Conservation (phyloP, 2,888 invertebrate species). For the Philereme vetulata region DNA sequence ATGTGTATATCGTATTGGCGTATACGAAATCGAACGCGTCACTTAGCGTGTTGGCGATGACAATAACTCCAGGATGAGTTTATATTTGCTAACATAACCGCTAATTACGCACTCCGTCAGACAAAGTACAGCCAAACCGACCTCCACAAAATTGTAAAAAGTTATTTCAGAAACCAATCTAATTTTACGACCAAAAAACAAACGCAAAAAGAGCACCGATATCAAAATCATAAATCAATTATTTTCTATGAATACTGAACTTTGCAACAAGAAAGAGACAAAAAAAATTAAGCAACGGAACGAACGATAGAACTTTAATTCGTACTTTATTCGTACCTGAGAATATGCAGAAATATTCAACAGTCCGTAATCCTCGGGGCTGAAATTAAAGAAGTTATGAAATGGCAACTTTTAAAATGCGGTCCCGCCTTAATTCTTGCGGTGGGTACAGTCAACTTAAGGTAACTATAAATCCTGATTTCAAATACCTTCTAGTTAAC, state of each 20-base stretch:
- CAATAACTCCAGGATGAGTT: no score
- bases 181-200: background rate
- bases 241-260: slow-evolving; percentile 25
- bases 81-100: no score
- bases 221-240: slow-evolving; percentile 29
- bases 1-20: no score
- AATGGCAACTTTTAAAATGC: slow-evolving; percentile 54
- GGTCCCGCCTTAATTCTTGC: slow-evolving; percentile 49
- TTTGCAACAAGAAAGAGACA: slow-evolving; percentile 15
- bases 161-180: no score
- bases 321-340: slow-evolving; percentile 46
- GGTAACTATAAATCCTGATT: no score
- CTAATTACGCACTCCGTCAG: no score
- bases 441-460: slow-evolving; percentile 4
- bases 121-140: no score
- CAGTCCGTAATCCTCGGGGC: slow-evolving; percentile 53
- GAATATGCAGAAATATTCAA: slow-evolving; percentile 62
- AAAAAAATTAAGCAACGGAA: slow-evolving; percentile 46
- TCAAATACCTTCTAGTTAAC: no score
- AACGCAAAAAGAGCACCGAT: slow-evolving; percentile 10
- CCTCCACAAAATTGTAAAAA: no score
- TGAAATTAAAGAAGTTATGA: slow-evolving; percentile 69
- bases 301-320: slow-evolving; percentile 57
- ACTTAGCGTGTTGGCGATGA: no score
- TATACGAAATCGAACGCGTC: no score